Base-by-base conservation (phyloP, 2,888 invertebrate genomes). In the Tenthredo mesomela region DNA sequence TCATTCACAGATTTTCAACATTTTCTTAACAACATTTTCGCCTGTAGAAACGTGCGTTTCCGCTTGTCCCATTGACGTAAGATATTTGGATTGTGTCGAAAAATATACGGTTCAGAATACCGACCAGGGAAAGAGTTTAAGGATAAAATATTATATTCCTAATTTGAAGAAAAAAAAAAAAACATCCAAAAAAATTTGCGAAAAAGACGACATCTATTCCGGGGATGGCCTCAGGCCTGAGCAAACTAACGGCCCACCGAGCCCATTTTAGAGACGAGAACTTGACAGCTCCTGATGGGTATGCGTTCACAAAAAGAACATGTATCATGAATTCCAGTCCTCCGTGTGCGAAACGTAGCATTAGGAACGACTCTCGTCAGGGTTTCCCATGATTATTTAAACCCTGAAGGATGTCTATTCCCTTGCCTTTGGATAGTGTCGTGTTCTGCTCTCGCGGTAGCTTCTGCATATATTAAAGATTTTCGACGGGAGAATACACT, bases 391-490 rank as follows among this genome's bases (percentile, higher is more conserved):
- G 43, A 43, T 43, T 73, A 43, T 73, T 40, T 43, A 73, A 73
- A 73, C 77, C 29, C 0, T n/a, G 15, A 54, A 18, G 18, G 47
- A 29, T 29, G 21, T 61, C 58, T 21, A 12, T 40, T 61, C n/a
- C 61, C 80, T 61, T n/a, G n/a, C 5, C 29, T 58, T 80, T 7
- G 40, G 40, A 21, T 61, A 21, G 80, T 21, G 61, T 40, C 15
- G 47, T 29, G 15, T 80, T 61, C 37, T 21, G 12, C 58, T 25
- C 10, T 61, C 12, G 25, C 58, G 80, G 21, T 37, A 10, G 58
- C 80, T 61, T 5, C 25, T 80, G 80, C 80, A 80, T 80, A 61
- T 25, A 54, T 77, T 77, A 33, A 50, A 37, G 61, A 61, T 37
- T 58, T 80, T 80, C 61, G 21, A 61, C 37, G 50, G 29, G 18